phyloP scores from a whole-genome alignment of 2,113 vertebrate genomes.

The Ammodytes marinus region DNA sequence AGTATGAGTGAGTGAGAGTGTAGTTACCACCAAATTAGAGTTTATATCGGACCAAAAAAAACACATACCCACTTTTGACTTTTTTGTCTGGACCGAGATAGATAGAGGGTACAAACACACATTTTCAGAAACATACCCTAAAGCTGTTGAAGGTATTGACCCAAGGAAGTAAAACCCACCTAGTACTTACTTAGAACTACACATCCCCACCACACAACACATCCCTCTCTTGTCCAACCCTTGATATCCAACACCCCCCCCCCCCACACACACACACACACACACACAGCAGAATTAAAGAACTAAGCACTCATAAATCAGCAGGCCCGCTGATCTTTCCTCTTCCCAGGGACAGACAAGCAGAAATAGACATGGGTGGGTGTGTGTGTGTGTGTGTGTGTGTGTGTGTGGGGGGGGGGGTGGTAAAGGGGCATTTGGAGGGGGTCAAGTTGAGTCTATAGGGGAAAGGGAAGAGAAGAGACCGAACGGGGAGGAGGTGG shows the following conservation, averaged over 20 bases:
- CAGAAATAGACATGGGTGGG: conserved; percentile 49
- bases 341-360: conserved; percentile 61
- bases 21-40: no score
- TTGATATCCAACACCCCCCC: conserved; percentile 16
- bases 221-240: conserved; percentile 49
- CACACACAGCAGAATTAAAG: conserved; percentile 61
- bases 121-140: not conserved
- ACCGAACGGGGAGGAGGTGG: conserved; percentile 21
- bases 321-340: conserved; percentile 43
- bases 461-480: conserved; percentile 35
- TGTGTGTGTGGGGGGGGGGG: not conserved
- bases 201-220: conserved; percentile 51
- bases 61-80: no score
- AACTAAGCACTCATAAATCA: conserved; percentile 75
- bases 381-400: conserved; percentile 25
- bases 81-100: no score
- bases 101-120: no score
- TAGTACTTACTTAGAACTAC: conserved; percentile 27
- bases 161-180: conserved; percentile 32
- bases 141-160: conserved; percentile 5
- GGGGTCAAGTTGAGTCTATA: conserved; percentile 25
- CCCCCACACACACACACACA: not conserved
- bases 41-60: no score
- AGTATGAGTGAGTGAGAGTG: no score
- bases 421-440: not conserved